phyloP scores from a whole-genome alignment of 2,113 vertebrate species.

The Bos javanicus region DNA sequence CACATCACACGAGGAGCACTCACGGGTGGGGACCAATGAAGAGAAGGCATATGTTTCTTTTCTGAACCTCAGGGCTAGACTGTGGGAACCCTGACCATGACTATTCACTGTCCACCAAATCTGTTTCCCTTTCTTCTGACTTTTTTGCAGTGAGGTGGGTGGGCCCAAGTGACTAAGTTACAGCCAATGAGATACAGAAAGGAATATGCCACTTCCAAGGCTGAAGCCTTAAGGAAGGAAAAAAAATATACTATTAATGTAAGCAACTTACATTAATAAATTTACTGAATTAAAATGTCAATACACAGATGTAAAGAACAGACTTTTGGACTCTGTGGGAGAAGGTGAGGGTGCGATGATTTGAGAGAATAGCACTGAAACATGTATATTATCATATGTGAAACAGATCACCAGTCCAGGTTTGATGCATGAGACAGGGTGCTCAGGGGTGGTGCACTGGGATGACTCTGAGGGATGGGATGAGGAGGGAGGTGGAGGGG shows the following conservation, averaged over 20 bases:
- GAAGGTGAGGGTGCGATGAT: background rate
- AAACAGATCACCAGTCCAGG: background rate
- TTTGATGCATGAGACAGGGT: background rate
- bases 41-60: background rate
- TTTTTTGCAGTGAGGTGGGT: background rate
- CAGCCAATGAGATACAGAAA: background rate
- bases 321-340: background rate
- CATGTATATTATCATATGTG: background rate
- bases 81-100: background rate
- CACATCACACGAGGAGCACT: background rate
- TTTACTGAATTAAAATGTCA: background rate
- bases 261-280: background rate
- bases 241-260: background rate
- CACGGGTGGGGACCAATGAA: background rate
- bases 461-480: background rate
- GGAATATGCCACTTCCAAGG: background rate
- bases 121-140: background rate
- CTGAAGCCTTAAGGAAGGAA: background rate
- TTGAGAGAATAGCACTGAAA: background rate
- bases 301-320: background rate
- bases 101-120: background rate
- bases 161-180: background rate
- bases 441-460: background rate
- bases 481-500: background rate
- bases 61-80: background rate